phyloP scores from a whole-genome alignment of 2,888 invertebrate genomes.

The Cephus spinipes region DNA sequence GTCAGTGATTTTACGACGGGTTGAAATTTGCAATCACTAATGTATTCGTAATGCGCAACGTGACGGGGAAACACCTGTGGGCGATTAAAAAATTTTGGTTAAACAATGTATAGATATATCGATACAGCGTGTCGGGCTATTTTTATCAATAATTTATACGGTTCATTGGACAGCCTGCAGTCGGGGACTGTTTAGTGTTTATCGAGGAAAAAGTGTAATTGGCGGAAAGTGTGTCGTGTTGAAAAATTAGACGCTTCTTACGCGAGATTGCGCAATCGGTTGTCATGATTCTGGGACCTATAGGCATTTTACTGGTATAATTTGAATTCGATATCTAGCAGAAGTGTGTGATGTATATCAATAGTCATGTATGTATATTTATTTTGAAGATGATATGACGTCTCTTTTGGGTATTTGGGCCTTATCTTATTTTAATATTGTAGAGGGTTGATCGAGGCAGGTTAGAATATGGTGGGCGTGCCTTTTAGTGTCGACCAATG shows the following conservation, averaged over 20 bases:
- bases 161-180: background rate
- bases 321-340: slow-evolving; percentile 6
- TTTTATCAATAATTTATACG: background rate
- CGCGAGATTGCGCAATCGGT: slow-evolving; percentile 47
- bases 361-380: background rate
- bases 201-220: background rate
- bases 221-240: slow-evolving; percentile 25
- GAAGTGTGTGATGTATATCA: background rate
- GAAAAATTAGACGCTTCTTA: slow-evolving; percentile 25
- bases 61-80: background rate
- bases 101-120: background rate
- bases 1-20: slow-evolving; percentile 20
- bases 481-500: background rate
- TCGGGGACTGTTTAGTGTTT: background rate
- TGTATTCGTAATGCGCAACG: slow-evolving; percentile 9
- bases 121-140: background rate
- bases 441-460: background rate
- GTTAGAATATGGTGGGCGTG: background rate
- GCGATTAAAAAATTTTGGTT: background rate
- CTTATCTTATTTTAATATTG: background rate
- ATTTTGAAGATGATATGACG: background rate
- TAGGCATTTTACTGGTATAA: background rate
- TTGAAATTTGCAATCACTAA: slow-evolving; percentile 42
- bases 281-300: slow-evolving; percentile 29
- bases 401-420: background rate